Base-by-base conservation (phyloP, 2,888 invertebrate genomes). In the Polymixis flavicincta region DNA sequence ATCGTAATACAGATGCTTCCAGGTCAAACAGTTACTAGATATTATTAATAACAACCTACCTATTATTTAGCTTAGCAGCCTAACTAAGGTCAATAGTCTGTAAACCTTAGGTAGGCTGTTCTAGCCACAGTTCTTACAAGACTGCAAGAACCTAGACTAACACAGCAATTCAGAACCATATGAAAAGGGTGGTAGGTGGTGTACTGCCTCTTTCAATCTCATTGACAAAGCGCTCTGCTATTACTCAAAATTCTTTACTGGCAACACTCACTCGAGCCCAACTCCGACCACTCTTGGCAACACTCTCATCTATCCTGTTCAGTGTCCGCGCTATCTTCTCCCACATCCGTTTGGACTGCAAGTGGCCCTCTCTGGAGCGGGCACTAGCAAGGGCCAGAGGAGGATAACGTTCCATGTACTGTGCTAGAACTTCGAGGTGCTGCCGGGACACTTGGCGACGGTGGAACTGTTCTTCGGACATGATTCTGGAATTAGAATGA, bases 391-490 rank as follows among this genome's bases (percentile, higher is more conserved):
- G 82, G 0, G 90, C 89, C 8, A 90, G 74, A 0, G 80, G 54
- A 0, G 89, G 90, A 50, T 87, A 89, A 19, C 82, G 82, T 74
- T 89, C 89, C 89, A 90, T 90, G 72, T 88, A 90, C 66, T 87
- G 84, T 0, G 84, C 85, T 0, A 90, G 76, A 13, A 88, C 80
- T 50, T 90, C 89, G 0, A 89, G 75, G n/a, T 90, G 89, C 45
- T 87, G 71, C 0, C 66, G 78, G 11, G 86, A 81, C 0, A 83
- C 74, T 64, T 85, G 83, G 17, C 80, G 88, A 11, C 88, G 86
- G 50, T 71, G 75, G 50, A 57, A 63, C 13, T 52, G 19, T 0
- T 80, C 85, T 13, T 78, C 80, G 0, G 84, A 42, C 87, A 87
- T 87, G 19, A 7, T 65, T 45, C 85, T 79, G 76, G 13, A 76